phyloP scores from a whole-genome alignment of 2,888 invertebrate species.

The Leptarthrus brevirostris region DNA sequence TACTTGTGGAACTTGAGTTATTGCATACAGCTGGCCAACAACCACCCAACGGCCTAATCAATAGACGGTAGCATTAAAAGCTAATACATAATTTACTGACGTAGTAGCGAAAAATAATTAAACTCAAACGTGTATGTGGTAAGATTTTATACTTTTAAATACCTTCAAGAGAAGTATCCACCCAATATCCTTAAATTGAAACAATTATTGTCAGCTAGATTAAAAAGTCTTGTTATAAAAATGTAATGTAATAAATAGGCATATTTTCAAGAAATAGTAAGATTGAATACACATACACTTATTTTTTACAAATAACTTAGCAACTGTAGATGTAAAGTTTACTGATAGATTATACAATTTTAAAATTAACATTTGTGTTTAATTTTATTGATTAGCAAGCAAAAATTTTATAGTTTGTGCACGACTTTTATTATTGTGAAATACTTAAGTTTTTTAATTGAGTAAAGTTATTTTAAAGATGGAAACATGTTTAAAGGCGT shows the following conservation, averaged over 20 bases:
- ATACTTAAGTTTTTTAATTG: conserved; percentile 21
- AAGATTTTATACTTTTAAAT: conserved; percentile 42
- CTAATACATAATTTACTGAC: conserved; percentile 11
- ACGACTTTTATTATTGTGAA: conserved; percentile 33
- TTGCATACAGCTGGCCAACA: conserved; percentile 79
- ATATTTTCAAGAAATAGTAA: not conserved
- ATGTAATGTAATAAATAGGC: not conserved
- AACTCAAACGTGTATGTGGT: conserved; percentile 5
- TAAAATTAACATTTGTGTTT: conserved; percentile 31
- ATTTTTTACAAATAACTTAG: conserved; percentile 14
- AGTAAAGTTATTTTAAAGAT: conserved; percentile 64
- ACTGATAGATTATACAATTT: conserved; percentile 19
- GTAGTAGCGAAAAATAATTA: not conserved
- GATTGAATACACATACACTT: not conserved
- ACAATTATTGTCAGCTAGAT: too few relatives aligned
- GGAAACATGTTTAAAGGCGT: conserved; percentile 72
- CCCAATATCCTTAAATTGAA: too few relatives aligned
- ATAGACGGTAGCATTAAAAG: conserved; percentile 82
- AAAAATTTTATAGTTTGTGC: conserved; percentile 25
- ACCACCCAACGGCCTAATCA: conserved; percentile 82
- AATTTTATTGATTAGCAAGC: conserved; percentile 26
- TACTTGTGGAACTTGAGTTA: conserved; percentile 91
- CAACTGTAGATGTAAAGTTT: conserved; percentile 38
- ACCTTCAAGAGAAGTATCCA: too few relatives aligned
- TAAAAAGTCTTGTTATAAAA: too few relatives aligned